Conservation (phyloP, 2,888 invertebrate genomes). For the Brachypalpus laphriformis region DNA sequence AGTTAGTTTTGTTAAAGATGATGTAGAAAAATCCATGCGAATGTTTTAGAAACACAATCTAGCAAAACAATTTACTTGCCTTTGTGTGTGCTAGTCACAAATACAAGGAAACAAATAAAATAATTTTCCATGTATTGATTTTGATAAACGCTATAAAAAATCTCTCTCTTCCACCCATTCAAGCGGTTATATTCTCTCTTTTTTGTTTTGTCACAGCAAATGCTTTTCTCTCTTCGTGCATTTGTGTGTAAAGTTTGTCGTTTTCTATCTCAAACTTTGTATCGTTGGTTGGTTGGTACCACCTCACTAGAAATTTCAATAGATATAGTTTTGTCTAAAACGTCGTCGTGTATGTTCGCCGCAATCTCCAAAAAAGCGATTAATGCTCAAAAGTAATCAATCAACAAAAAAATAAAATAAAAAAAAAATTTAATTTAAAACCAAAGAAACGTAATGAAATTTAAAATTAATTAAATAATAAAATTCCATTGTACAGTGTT, state of each 20-base stretch:
- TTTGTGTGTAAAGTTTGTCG: slow-evolving; percentile 45
- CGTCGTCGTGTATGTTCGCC: slow-evolving; percentile 57
- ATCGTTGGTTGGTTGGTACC: slow-evolving; percentile 29
- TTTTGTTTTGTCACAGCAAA: not conserved
- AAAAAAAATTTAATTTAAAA: not conserved
- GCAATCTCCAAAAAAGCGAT: slow-evolving; percentile 31
- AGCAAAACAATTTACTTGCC: slow-evolving; percentile 24
- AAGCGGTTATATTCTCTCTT: slow-evolving; percentile 15
- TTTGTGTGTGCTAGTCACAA: not conserved
- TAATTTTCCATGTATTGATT: slow-evolving; percentile 42
- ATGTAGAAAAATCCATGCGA: slow-evolving; percentile 10
- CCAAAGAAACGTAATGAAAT: not conserved
- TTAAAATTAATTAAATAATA: not conserved
- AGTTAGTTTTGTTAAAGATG: not conserved
- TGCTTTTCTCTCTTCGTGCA: not conserved
- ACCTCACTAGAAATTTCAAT: slow-evolving; percentile 56
- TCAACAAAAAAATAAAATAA: slow-evolving; percentile 11
- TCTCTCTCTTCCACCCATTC: not conserved
- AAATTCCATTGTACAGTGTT: slow-evolving; percentile 30
- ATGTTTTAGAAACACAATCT: slow-evolving; percentile 13
- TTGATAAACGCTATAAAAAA: slow-evolving; percentile 24
- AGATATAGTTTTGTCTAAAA: slow-evolving; percentile 69
- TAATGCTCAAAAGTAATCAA: slow-evolving; percentile 36
- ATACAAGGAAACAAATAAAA: not conserved
- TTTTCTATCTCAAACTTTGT: slow-evolving; percentile 38